Conservation (phyloP, 2,113 vertebrate species). For the Rousettus leschenaultii region DNA sequence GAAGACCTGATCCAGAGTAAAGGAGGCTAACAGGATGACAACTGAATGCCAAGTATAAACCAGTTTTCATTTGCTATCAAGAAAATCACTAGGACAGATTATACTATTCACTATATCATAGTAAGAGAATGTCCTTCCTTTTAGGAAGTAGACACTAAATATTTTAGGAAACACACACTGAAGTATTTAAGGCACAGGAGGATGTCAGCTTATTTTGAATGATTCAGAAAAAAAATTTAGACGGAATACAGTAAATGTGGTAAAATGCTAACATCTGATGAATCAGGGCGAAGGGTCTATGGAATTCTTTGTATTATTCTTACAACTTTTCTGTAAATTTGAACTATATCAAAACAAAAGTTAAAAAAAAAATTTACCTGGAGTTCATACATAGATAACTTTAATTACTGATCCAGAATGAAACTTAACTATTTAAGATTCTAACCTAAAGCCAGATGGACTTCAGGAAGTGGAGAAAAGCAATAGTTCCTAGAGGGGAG, state of each 20-base stretch:
- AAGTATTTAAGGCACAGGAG: neutral
- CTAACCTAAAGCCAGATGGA: neutral
- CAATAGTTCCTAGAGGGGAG: neutral
- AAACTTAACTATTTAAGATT: neutral
- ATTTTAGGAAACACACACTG: neutral
- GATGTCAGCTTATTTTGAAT: neutral
- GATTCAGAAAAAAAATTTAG: neutral
- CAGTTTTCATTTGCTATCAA: neutral
- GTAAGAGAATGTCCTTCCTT: neutral
- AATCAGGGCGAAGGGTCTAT: neutral
- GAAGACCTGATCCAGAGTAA: neutral
- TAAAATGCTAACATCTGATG: slow-evolving; percentile 13
- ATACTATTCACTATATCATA: neutral
- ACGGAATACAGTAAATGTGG: neutral
- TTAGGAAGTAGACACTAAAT: neutral
- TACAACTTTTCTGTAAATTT: neutral
- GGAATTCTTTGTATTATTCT: neutral
- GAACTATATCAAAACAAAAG: neutral
- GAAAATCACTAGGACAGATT: neutral
- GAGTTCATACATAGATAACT: slow-evolving; percentile 12
- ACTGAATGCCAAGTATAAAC: neutral
- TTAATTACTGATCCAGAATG: neutral
- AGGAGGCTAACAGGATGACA: neutral
- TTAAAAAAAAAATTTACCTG: neutral
- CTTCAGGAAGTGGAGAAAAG: neutral